phyloP scores from a whole-genome alignment of 2,888 invertebrate species.

The Laothoe populi region DNA sequence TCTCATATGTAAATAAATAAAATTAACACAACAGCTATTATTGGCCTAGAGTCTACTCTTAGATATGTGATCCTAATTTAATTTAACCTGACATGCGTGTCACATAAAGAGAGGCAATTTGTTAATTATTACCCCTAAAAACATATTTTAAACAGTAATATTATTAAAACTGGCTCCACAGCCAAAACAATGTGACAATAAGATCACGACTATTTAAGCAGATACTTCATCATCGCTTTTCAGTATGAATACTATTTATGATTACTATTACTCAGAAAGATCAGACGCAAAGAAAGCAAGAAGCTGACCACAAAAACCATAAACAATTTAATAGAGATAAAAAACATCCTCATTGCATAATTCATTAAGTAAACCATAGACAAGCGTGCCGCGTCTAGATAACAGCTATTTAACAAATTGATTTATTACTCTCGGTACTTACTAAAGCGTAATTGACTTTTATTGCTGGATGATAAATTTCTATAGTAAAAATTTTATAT shows the following conservation, averaged over 20 bases:
- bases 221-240: not conserved
- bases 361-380: conserved; percentile 24
- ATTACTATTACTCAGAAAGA: not conserved
- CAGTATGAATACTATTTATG: not conserved
- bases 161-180: too few relatives aligned
- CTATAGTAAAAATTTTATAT: conserved; percentile 27
- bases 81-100: too few relatives aligned
- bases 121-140: too few relatives aligned
- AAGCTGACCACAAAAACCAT: conserved; percentile 9
- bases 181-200: too few relatives aligned
- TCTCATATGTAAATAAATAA: too few relatives aligned
- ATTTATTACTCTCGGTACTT: conserved; percentile 52
- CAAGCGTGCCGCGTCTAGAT: conserved; percentile 20
- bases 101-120: too few relatives aligned
- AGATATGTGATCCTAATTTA: too few relatives aligned
- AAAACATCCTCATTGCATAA: conserved; percentile 21
- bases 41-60: too few relatives aligned
- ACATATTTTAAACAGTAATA: too few relatives aligned
- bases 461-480: conserved; percentile 43
- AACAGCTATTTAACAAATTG: conserved; percentile 43
- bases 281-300: conserved; percentile 7
- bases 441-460: conserved; percentile 64
- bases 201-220: too few relatives aligned
- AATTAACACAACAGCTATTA: too few relatives aligned
- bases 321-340: conserved; percentile 24